These are phyloP conservation scores for Scartelaos histophorus DNA, from an alignment of 2,113 vertebrate genomes.

Conservation along the genomic window DNA sequence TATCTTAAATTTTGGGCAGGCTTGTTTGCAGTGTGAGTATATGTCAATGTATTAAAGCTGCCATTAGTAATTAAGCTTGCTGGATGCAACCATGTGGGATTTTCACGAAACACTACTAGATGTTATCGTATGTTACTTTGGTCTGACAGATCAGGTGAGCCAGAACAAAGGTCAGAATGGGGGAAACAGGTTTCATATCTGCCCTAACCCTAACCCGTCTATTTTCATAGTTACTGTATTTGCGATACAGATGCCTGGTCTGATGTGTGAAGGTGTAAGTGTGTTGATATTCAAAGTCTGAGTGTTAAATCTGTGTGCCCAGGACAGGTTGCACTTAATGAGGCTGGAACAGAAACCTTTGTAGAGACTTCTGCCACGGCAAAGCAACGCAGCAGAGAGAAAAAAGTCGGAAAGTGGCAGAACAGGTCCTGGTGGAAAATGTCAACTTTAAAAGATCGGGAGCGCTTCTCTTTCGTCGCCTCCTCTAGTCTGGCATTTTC, in stretches of 20 bases:
- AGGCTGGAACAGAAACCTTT: conserved; percentile 67
- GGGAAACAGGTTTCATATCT: too few species aligned
- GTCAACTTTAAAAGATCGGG: conserved; percentile 73
- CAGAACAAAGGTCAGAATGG: too few species aligned
- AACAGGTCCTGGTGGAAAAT: conserved; percentile 70
- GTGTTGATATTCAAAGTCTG: conserved; percentile 9
- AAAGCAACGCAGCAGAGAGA: conserved; percentile 13
- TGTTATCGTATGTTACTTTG: too few species aligned
- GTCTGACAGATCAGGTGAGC: too few species aligned
- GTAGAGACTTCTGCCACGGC: conserved; percentile 52
- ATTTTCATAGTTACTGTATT: background rate
- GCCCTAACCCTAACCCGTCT: too few species aligned
- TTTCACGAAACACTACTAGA: too few species aligned
- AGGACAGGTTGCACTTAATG: conserved; percentile 54
- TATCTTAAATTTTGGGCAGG: too few species aligned
- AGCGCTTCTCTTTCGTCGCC: conserved; percentile 72
- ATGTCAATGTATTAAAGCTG: too few species aligned
- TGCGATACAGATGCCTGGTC: background rate
- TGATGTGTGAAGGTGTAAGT: conserved; percentile 51
- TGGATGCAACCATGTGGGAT: too few species aligned
- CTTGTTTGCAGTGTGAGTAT: too few species aligned
- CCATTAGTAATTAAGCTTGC: too few species aligned
- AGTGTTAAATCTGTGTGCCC: conserved; percentile 23
- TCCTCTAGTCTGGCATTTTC: conserved; percentile 73
- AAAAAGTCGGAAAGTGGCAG: conserved; percentile 48